These are phyloP conservation scores for Nothobranchius kuhntae DNA, from an alignment of 2,113 vertebrate species.

Conservation along the genomic window DNA sequence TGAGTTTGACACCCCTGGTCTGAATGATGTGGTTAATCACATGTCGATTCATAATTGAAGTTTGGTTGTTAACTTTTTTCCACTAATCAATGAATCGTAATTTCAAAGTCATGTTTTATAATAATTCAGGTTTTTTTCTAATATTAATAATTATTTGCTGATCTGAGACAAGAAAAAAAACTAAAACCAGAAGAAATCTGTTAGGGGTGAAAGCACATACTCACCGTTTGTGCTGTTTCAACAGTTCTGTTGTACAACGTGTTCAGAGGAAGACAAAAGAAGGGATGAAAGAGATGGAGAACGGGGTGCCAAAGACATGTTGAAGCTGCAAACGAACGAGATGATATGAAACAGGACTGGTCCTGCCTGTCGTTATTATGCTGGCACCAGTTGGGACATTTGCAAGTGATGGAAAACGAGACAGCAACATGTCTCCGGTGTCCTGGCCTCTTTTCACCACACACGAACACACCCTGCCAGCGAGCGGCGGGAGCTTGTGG, in stretches of 20 bases:
- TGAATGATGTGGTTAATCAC: too few species aligned
- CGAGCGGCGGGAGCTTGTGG: constrained; percentile 58
- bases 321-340: background rate
- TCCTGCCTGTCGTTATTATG: constrained; percentile 54
- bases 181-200: too few species aligned
- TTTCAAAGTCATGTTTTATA: too few species aligned
- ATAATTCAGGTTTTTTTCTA: too few species aligned
- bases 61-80: too few species aligned
- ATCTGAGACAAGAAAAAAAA: too few species aligned
- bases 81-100: too few species aligned
- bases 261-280: background rate
- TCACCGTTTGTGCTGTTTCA: background rate
- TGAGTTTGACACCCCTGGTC: too few species aligned
- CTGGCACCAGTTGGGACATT: constrained; percentile 57
- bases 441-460: constrained; percentile 38
- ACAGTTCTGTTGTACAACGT: constrained; percentile 2
- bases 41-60: too few species aligned
- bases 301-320: constrained; percentile 11
- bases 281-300: constrained; percentile 6
- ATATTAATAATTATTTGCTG: too few species aligned
- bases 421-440: constrained; percentile 57
- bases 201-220: too few species aligned
- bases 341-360: constrained; percentile 62
- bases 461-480: constrained; percentile 37
- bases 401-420: constrained; percentile 63